Percentiles rank a stretch among this genome's conserved stretches.
phyloP scores from a whole-genome alignment of 2,113 vertebrate species.

The Micronycteris hirsuta region DNA sequence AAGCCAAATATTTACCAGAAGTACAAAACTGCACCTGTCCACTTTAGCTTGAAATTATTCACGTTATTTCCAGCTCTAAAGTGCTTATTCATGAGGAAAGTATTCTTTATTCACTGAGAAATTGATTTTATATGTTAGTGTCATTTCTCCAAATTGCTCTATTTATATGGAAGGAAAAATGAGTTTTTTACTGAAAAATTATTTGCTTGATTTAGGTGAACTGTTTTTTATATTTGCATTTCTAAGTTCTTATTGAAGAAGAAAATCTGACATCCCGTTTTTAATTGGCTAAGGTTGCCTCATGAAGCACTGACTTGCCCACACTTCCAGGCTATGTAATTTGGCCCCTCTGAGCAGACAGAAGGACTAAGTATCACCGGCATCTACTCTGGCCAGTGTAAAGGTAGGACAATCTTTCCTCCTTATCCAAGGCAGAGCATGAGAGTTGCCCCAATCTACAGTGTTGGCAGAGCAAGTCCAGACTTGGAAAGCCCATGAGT shows the following conservation, averaged over 20 bases:
- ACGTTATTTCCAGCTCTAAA: not conserved
- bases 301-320: not conserved
- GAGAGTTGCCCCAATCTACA: rapidly evolving
- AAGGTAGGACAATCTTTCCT: not conserved
- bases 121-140: not conserved
- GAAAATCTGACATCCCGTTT: not conserved
- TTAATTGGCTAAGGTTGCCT: not conserved
- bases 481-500: not conserved
- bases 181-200: not conserved
- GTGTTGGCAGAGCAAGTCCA: not conserved
- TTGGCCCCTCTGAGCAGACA: not conserved
- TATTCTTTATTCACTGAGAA: not conserved
- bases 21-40: not conserved
- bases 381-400: not conserved
- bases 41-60: not conserved
- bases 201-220: not conserved
- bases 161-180: not conserved
- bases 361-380: not conserved
- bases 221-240: not conserved
- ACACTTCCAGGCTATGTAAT: not conserved
- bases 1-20: not conserved
- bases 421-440: not conserved
- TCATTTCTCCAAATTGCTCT: not conserved
- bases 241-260: not conserved
- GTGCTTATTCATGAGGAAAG: not conserved